Percentiles rank a stretch among this genome's conserved stretches.
phyloP scores from a whole-genome alignment of 2,113 vertebrate species.

The Gnathonemus longibarbis region DNA sequence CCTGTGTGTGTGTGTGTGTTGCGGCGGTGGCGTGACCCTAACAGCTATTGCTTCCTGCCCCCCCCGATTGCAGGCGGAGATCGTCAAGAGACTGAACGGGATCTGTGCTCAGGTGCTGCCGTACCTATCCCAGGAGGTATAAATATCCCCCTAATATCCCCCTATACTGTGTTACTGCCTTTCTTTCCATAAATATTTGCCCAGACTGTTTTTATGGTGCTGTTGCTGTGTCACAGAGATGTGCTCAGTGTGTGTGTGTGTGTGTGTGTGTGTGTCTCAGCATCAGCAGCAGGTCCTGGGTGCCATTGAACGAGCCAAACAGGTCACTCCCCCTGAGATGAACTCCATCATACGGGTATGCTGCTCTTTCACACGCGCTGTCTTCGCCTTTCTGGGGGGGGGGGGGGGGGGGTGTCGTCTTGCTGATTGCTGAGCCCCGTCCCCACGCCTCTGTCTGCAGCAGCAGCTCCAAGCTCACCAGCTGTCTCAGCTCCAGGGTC shows the following conservation, averaged over 20 bases:
- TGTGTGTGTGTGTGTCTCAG: conserved; percentile 50
- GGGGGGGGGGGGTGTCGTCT: neutral
- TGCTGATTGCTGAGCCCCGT: accelerated
- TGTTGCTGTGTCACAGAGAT: neutral
- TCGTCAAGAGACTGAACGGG: conserved; percentile 93
- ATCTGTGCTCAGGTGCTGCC: conserved; percentile 96
- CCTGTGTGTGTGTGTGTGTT: neutral
- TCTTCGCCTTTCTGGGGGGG: neutral
- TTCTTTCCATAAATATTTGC: neutral
- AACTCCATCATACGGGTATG: conserved; percentile 97
- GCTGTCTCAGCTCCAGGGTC: conserved; percentile 93
- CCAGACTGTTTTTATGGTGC: neutral
- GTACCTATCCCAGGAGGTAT: conserved; percentile 95
- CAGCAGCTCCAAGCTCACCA: conserved; percentile 98
- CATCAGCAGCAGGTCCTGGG: conserved; percentile 97
- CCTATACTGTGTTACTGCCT: neutral
- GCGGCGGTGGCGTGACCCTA: neutral
- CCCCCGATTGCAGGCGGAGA: conserved; percentile 75
- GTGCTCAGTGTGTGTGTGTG: neutral
- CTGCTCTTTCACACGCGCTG: neutral
- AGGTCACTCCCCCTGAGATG: conserved; percentile 92
- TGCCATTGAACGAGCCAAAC: conserved; percentile 92
- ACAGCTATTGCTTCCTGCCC: neutral
- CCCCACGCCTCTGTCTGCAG: conserved; percentile 52
- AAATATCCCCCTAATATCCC: neutral